Evolutionary conservation across 2,797 vertebrate species (phyloP), one percentile per base, ranked within the genome.

Genomic region (Notolepis coatsorum): DNA sequence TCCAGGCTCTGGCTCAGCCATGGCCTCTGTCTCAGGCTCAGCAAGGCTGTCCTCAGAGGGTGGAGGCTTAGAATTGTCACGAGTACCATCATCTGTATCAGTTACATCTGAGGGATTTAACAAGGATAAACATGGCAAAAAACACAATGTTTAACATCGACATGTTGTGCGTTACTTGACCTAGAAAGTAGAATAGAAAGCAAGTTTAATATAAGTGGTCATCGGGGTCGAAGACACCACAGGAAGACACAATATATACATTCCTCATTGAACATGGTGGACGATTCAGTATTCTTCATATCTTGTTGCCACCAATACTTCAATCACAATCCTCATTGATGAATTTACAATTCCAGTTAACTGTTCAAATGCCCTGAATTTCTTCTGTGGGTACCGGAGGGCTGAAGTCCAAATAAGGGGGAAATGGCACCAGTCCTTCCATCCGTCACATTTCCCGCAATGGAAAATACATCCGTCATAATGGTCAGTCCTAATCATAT

Each of bases 101-200:
- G 97, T 97, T 97, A 99, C 93, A 99, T 99, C 98, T 99, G 97
- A 98, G 97, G 97, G 96, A 98, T 98, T 98, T 95, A 98, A 99
- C 93, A 95, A 98, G 97, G 96, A 98, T 98, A 98, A 91, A 99
- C 96, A 99, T 93, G 96, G 98, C 97, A 99, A 96, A 95, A 94
- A 86, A 90, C 74, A 93, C 82, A 93, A 79, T 77, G 96, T 98
- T 98, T 98, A 99, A 96, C 95, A 99, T 95, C 80, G 88, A 97
- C 94, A 96, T 89, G 93, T 92, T 23, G 94, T 90, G 93, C 90
- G 91, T 94, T 93, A 95, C 87, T 93, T 95, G 91, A 98, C 96
- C 96, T 98, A 96, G 92, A 97, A 92, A 91, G 90, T 90, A 93
- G 88, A 92, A 98, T 95, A 97, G 90, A 98, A 95, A 97, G 94